phyloP scores from a whole-genome alignment of 2,888 invertebrate species.

The Lasioglossum marginatum region DNA sequence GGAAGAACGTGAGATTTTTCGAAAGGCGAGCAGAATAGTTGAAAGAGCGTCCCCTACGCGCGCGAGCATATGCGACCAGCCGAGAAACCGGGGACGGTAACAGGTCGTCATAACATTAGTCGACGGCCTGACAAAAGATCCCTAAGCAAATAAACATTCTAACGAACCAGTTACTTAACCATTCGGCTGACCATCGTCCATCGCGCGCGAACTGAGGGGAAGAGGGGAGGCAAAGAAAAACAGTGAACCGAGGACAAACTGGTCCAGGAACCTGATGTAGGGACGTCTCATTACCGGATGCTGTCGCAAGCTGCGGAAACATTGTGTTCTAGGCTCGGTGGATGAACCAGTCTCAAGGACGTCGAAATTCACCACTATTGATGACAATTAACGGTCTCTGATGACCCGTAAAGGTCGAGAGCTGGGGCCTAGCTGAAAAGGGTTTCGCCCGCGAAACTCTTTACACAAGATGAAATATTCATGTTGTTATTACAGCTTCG shows the following conservation, averaged over 20 bases:
- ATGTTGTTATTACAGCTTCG: slow-evolving; percentile 78
- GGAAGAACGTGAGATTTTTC: slow-evolving; percentile 54
- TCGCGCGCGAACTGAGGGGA: slow-evolving; percentile 28
- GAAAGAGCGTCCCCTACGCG: slow-evolving; percentile 64
- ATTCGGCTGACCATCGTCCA: slow-evolving; percentile 71
- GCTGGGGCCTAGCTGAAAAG: slow-evolving; percentile 37
- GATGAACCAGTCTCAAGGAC: slow-evolving; percentile 73
- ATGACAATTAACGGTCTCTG: slow-evolving; percentile 63
- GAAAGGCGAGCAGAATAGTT: slow-evolving; percentile 61
- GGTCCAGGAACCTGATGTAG: slow-evolving; percentile 69
- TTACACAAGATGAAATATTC: slow-evolving; percentile 74
- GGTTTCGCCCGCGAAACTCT: slow-evolving; percentile 32
- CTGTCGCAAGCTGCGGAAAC: slow-evolving; percentile 78
- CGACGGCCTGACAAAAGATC: slow-evolving; percentile 79
- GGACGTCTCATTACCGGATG: slow-evolving; percentile 74
- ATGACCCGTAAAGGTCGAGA: slow-evolving; percentile 67
- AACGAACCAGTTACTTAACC: slow-evolving; percentile 84
- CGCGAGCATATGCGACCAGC: slow-evolving; percentile 70
- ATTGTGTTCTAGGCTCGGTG: slow-evolving; percentile 54
- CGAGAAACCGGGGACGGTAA: slow-evolving; percentile 76
- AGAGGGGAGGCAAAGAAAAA: slow-evolving; percentile 67
- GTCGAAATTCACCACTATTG: slow-evolving; percentile 51
- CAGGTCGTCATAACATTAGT: slow-evolving; percentile 83
- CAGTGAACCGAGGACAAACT: slow-evolving; percentile 68
- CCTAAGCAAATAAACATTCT: slow-evolving; percentile 83